Evolutionary conservation across 2,113 vertebrate genomes (phyloP).

Genomic region (Poecile atricapillus): DNA sequence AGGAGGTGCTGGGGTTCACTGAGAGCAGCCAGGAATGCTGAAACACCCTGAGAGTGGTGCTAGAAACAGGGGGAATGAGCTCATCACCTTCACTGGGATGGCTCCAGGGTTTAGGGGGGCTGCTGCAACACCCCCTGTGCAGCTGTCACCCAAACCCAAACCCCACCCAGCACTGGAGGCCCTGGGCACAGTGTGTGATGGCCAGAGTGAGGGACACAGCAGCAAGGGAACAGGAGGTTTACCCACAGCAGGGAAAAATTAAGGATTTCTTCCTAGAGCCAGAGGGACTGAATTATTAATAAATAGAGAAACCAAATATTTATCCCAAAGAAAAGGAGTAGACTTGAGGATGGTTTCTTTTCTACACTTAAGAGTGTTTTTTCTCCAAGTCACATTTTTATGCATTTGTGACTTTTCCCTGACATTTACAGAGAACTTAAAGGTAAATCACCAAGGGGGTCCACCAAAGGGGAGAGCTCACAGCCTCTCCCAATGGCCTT

Average conservation of each 20-base stretch:
- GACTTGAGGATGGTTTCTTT: neutral
- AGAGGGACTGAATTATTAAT: neutral
- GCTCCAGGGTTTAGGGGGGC: neutral
- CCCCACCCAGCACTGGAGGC: neutral
- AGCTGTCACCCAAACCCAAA: neutral
- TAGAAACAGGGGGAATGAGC: rapidly evolving
- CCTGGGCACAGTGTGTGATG: rapidly evolving
- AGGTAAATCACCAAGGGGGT: neutral
- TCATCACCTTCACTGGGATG: neutral
- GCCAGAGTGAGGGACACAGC: neutral
- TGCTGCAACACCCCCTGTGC: neutral
- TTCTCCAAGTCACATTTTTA: neutral
- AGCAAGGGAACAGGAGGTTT: neutral
- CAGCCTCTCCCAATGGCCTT: neutral
- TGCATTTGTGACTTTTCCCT: neutral
- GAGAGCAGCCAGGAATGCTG: neutral
- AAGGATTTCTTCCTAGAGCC: neutral
- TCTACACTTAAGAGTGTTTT: rapidly evolving
- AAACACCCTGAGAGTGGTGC: neutral
- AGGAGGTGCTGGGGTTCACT: neutral
- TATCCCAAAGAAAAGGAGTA: rapidly evolving
- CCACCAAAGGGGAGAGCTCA: neutral
- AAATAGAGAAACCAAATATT: neutral
- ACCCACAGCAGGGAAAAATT: neutral
- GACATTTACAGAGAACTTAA: neutral